phyloP scores from a whole-genome alignment of 2,113 vertebrate species.

The Oryzias curvinotus region DNA sequence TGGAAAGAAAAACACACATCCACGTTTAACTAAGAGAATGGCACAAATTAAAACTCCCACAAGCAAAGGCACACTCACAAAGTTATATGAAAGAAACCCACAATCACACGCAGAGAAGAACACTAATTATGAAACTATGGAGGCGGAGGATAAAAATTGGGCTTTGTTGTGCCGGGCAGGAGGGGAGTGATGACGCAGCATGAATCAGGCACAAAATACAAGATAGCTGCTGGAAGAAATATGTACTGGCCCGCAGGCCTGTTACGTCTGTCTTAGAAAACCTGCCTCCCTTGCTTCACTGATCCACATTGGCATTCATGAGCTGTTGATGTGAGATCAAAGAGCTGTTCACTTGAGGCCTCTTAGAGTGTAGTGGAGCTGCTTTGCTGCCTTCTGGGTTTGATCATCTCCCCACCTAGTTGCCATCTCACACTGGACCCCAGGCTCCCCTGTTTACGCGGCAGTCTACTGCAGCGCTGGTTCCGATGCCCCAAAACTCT shows the following conservation, averaged over 20 bases:
- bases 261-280: constrained; percentile 48
- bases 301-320: constrained; percentile 62
- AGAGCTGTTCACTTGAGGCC: constrained; percentile 61
- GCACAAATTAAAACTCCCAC: constrained; percentile 25
- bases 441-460: constrained; percentile 19
- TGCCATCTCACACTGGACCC: constrained; percentile 45
- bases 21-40: constrained; percentile 14
- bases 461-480: constrained; percentile 39
- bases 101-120: constrained; percentile 61
- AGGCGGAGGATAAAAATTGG: constrained; percentile 66
- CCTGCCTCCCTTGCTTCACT: constrained; percentile 50
- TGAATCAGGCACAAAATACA: constrained; percentile 63
- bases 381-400: constrained; percentile 53
- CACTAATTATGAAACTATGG: constrained; percentile 68
- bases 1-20: constrained; percentile 2
- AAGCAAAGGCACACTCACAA: constrained; percentile 22
- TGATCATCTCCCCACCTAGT: constrained; percentile 63
- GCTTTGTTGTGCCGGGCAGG: constrained; percentile 60
- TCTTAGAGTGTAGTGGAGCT: constrained; percentile 54
- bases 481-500: constrained; percentile 30
- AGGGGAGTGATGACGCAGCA: constrained; percentile 66
- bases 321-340: constrained; percentile 68
- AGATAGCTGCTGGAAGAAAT: constrained; percentile 62
- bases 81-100: constrained; percentile 57
- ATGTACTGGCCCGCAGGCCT: constrained; percentile 57